Conservation (phyloP, 2,888 invertebrate species). For the Amblyteles armatorius region DNA sequence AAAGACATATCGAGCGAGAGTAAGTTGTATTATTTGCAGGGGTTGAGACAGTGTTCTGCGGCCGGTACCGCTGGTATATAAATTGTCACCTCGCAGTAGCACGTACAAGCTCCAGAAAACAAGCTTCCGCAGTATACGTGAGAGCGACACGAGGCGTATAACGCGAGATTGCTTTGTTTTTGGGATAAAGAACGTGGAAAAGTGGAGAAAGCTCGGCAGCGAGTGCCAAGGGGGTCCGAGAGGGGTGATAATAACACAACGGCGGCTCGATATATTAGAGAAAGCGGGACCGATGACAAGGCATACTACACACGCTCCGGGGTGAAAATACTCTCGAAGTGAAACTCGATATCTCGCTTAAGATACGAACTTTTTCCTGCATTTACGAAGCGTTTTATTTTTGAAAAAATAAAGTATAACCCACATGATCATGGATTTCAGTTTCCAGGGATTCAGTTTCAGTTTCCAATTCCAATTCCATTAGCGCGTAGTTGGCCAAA, state of each 20-base stretch:
- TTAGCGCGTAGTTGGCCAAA: background rate
- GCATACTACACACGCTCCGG: slow-evolving; percentile 30
- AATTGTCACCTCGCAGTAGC: slow-evolving; percentile 83
- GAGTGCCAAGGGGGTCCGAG: slow-evolving; percentile 50
- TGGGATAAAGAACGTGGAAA: slow-evolving; percentile 76
- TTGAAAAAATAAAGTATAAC: too few relatives aligned
- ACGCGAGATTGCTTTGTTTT: slow-evolving; percentile 82
- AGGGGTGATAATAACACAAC: slow-evolving; percentile 54
- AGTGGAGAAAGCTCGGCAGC: slow-evolving; percentile 44
- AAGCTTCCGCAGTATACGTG: slow-evolving; percentile 38
- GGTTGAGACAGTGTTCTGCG: slow-evolving; percentile 69
- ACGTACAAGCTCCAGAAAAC: slow-evolving; percentile 77
- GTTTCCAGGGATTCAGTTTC: too few relatives aligned
- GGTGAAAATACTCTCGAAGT: slow-evolving; percentile 44
- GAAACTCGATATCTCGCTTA: slow-evolving; percentile 77
- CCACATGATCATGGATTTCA: background rate
- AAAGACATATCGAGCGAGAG: slow-evolving; percentile 82
- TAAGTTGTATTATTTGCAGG: slow-evolving; percentile 74
- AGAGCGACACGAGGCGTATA: slow-evolving; percentile 42
- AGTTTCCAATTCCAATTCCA: background rate
- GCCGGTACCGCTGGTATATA: slow-evolving; percentile 78
- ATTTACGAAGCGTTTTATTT: slow-evolving; percentile 14
- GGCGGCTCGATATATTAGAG: slow-evolving; percentile 33
- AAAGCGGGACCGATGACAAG: slow-evolving; percentile 34
- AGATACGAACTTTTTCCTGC: slow-evolving; percentile 73